These are phyloP conservation scores for Zaprionus lineosus DNA, from an alignment of 2,888 invertebrate species.

Conservation along the genomic window DNA sequence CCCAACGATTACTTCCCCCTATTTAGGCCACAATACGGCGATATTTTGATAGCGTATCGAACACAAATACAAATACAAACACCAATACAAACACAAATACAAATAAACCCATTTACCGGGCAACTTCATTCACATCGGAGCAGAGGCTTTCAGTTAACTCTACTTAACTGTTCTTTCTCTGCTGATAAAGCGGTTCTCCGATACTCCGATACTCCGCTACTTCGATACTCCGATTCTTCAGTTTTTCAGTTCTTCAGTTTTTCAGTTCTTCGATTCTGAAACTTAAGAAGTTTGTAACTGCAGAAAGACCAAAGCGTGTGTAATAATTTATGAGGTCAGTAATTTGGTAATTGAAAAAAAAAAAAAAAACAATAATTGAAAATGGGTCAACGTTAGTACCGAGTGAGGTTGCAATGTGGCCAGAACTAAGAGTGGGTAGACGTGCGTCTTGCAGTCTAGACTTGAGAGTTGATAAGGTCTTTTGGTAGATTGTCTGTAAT, in stretches of 20 bases:
- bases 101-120: slow-evolving; percentile 12
- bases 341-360: slow-evolving; percentile 71
- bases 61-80: slow-evolving; percentile 32
- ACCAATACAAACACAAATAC: slow-evolving; percentile 2
- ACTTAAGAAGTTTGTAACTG: slow-evolving; percentile 28
- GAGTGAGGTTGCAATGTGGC: slow-evolving; percentile 1
- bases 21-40: slow-evolving; percentile 40
- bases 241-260: too few species aligned
- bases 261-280: too few species aligned
- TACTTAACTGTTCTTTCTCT: slow-evolving; percentile 31
- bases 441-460: slow-evolving; percentile 36
- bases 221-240: too few species aligned
- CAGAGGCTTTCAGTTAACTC: slow-evolving; percentile 24
- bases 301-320: slow-evolving; percentile 19
- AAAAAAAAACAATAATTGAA: too few species aligned
- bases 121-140: slow-evolving; percentile 36
- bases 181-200: slow-evolving; percentile 49
- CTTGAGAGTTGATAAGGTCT: slow-evolving; percentile 21
- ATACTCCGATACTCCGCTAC: too few species aligned
- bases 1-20: slow-evolving; percentile 17
- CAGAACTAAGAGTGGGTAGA: slow-evolving; percentile 14
- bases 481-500: neutral
- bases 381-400: slow-evolving; percentile 46
- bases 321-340: slow-evolving; percentile 65
- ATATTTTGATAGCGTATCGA: slow-evolving; percentile 61